Base-by-base conservation (phyloP, 2,113 vertebrate species). In the Atrichornis clamosus region DNA sequence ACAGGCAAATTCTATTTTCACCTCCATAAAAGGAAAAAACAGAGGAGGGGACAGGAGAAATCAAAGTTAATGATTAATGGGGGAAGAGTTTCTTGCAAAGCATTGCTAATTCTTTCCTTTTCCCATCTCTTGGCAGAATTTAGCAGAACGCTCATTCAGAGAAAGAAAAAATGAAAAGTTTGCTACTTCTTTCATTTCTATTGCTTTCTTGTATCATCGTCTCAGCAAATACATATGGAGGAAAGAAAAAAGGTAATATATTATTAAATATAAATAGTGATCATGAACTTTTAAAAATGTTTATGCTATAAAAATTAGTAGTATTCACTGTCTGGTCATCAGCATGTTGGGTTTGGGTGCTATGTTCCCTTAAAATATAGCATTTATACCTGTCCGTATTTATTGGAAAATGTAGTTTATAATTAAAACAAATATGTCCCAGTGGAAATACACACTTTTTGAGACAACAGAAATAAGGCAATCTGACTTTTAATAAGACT, bases 11-110 rank as follows among this genome's bases (percentile, higher is more conserved):
- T 80, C 18, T 8, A 12, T 42, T 75, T 85, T 67, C 18, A 60
- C 37, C 85, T 70, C 88, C 55, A 88, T 94, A 94, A 64, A 96
- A 79, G 90, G 78, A 90, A 86, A 86, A 26, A 62, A 33, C 1
- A 6, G 55, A 67, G 62, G 37, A 58, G 60, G 35, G 27, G 62
- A 67, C 28, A 80, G 58, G 41, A 72, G 21, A 84, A 80, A 93
- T 81, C 44, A 85, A 87, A 50, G 98, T 98, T 98, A 98, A 98
- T 98, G 53, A 98, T 98, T 98, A 98, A 98, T 70, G 28, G 52
- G 58, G 56, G 81, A 83, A 77, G 96, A 92, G 91, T 75, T 92
- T 73, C 84, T 94, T 65, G 82, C 95, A 85, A 86, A 95, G 83
- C 82, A 83, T 49, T 95, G 88, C 90, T 81, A 92, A 87, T 77